Conservation (phyloP, 1,140 invertebrate species). For the Drosophila paulistorum region DNA sequence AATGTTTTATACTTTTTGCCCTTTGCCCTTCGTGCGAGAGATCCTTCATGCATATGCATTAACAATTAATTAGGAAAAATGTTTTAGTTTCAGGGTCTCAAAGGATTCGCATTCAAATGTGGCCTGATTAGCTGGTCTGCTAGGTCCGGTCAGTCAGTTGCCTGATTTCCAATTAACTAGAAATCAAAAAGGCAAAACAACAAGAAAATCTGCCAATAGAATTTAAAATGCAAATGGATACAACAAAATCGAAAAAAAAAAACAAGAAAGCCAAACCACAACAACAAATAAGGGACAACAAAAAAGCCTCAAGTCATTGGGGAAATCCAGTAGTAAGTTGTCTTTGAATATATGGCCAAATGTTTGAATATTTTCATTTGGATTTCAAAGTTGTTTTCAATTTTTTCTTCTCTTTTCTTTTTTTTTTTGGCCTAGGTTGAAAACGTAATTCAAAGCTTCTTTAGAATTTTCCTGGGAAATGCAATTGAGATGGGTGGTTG, state of each 20-base stretch:
- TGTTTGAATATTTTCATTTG: constrained; percentile 27
- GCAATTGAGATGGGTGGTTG: constrained; percentile 6
- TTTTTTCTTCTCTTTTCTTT: not conserved
- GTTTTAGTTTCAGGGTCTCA: constrained; percentile 15
- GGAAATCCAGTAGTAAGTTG: constrained; percentile 64
- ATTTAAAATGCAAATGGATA: constrained; percentile 74
- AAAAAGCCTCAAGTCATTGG: constrained; percentile 55
- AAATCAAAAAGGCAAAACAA: constrained; percentile 33
- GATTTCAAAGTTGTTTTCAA: constrained; percentile 7
- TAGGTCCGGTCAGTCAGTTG: not conserved
- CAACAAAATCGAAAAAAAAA: not conserved
- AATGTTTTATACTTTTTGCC: constrained; percentile 29
- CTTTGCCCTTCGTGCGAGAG: too few relatives aligned
- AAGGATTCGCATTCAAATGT: constrained; percentile 24
- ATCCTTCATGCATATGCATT: constrained; percentile 54
- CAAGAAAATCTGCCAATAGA: constrained; percentile 52
- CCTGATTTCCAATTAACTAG: constrained; percentile 58
- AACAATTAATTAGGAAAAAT: constrained; percentile 68
- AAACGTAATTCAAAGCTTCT: constrained; percentile 55
- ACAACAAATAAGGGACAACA: constrained; percentile 4
- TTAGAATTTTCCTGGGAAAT: constrained; percentile 10
- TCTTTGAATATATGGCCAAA: constrained; percentile 26
- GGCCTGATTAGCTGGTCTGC: constrained; percentile 50
- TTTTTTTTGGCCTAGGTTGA: not conserved
- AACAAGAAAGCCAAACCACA: constrained; percentile 8